These are phyloP conservation scores for Philhelius pedissequus DNA, from an alignment of 2,888 invertebrate species.

Conservation along the genomic window DNA sequence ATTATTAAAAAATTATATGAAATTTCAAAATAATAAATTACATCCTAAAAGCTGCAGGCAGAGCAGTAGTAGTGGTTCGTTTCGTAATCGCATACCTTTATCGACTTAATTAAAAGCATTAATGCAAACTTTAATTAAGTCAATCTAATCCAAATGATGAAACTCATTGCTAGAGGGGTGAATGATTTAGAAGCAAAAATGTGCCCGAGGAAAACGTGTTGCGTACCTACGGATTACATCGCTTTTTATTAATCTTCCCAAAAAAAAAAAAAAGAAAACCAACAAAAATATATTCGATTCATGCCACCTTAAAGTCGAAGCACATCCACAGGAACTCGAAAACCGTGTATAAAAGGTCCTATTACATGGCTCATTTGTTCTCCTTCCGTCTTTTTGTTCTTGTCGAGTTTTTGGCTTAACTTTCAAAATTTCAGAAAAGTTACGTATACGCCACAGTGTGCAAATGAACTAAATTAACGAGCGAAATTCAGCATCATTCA, in stretches of 20 bases:
- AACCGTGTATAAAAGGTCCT: background rate
- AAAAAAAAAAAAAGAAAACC: background rate
- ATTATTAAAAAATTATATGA: constrained; percentile 38
- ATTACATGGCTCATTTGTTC: constrained; percentile 66
- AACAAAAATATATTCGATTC: constrained; percentile 35
- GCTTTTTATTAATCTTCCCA: background rate
- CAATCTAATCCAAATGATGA: constrained; percentile 63
- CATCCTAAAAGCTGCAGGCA: constrained; percentile 19
- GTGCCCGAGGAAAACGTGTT: constrained; percentile 15
- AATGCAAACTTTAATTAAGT: constrained; percentile 68
- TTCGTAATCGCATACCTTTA: background rate
- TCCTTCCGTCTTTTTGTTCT: background rate
- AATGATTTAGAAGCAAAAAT: constrained; percentile 35
- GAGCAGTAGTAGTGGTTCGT: background rate
- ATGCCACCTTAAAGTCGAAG: constrained; percentile 36
- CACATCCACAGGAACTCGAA: constrained; percentile 13
- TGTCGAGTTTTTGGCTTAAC: background rate
- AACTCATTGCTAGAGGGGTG: constrained; percentile 8
- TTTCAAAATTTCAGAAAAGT: constrained; percentile 30
- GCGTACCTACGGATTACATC: constrained; percentile 26
- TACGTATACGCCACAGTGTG: constrained; percentile 56
- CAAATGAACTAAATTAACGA: constrained; percentile 65
- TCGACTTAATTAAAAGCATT: constrained; percentile 63
- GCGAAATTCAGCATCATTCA: constrained; percentile 32
- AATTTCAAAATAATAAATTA: constrained; percentile 55